phyloP scores from a whole-genome alignment of 2,888 invertebrate species.

The Hymenopus coronatus region DNA sequence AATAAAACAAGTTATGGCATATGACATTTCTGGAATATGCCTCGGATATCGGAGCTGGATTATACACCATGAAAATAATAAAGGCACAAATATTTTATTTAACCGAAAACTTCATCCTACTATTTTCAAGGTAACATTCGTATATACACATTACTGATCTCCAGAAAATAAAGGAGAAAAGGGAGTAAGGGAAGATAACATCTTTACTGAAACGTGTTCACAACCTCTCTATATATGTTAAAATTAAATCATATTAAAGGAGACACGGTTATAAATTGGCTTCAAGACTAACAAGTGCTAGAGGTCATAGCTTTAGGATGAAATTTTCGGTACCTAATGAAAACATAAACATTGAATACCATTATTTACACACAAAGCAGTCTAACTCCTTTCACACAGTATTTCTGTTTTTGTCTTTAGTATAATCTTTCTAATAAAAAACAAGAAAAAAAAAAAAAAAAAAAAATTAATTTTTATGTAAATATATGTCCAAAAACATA shows the following conservation, averaged over 20 bases:
- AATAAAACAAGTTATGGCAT: constrained; percentile 24
- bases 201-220: not conserved
- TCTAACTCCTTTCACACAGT: constrained; percentile 33
- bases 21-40: constrained; percentile 27
- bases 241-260: not conserved
- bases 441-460: not conserved
- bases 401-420: constrained; percentile 1
- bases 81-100: constrained; percentile 30
- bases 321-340: constrained; percentile 30
- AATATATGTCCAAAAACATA: constrained; percentile 22
- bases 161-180: not conserved
- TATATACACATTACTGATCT: not conserved
- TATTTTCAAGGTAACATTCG: not conserved
- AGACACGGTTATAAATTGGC: not conserved
- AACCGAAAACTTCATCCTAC: constrained; percentile 29
- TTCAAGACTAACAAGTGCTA: not conserved
- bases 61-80: constrained; percentile 30
- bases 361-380: constrained; percentile 33
- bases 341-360: constrained; percentile 29
- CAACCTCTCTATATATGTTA: constrained; percentile 15
- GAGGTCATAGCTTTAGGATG: constrained; percentile 2
- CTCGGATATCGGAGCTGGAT: constrained; percentile 14
- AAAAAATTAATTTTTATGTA: constrained; percentile 24
- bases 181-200: not conserved
- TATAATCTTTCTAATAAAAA: not conserved